Conservation (phyloP, 1,140 invertebrate genomes). For the Nasonia vitripennis region DNA sequence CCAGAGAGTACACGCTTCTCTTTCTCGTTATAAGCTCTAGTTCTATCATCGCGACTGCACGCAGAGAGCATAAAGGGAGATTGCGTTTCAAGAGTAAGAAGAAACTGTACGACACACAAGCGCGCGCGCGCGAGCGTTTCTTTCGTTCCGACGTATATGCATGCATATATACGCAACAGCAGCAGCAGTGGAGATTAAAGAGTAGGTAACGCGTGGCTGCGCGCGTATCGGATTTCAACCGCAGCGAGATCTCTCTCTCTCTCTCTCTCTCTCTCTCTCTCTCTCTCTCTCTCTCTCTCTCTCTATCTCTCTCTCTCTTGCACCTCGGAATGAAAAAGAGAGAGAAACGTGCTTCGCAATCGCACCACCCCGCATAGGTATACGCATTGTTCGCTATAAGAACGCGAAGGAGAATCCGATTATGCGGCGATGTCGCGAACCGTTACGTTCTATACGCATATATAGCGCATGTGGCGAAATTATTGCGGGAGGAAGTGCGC, state of each 20-base stretch:
- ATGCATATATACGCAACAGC: not conserved
- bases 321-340: no score
- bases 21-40: conserved; percentile 4
- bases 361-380: not conserved
- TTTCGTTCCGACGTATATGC: not conserved
- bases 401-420: not conserved
- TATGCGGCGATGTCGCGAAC: not conserved
- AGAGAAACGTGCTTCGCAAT: not conserved
- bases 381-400: not conserved
- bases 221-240: conserved; percentile 47
- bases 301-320: not conserved
- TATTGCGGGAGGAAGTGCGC: not conserved
- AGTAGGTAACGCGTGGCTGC: conserved; percentile 49
- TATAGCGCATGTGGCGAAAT: no score
- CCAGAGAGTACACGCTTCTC: not conserved
- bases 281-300: not conserved
- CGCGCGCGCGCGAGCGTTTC: not conserved
- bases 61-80: not conserved
- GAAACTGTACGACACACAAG: not conserved
- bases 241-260: not conserved
- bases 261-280: not conserved
- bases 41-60: not conserved
- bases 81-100: conserved; percentile 38
- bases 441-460: not conserved
- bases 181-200: conserved; percentile 39